Base-by-base conservation (phyloP, 2,888 invertebrate species). In the Agrochola litura region DNA sequence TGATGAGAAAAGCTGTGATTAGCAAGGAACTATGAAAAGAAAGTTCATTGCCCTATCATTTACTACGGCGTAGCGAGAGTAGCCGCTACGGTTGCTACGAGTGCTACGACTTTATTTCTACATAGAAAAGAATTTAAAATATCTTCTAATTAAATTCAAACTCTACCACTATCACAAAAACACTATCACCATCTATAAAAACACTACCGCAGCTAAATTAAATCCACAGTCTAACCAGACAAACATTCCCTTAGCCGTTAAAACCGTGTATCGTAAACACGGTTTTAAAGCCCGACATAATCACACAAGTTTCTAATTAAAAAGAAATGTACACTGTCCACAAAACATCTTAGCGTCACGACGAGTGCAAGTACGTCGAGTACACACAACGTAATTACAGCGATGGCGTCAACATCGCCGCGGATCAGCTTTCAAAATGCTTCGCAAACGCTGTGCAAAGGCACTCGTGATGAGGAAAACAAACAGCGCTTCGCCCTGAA, bases 401-500 rank as follows among this genome's bases (percentile, higher is more conserved):
- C 86, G 79, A 87, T 89, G 83, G 83, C 81, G 81, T 81, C 87
- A 88, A 89, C 89, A 91, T 85, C 84, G 79, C 86, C 85, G 80
- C 84, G 87, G 90, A 92, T 92, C 92, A 92, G 90, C 90, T 92
- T 91, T 90, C 91, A 86, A 88, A 91, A 93, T 88, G 90, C 90
- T 93, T 91, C 89, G 89, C 91, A 94, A 94, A 94, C 92, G 83
- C 84, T 81, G 86, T 83, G 92, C 92, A 91, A 91, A 92, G 91
- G 92, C 89, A 88, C 76, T 87, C 87, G 84, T 93, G 91, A 93
- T 92, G 92, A 94, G 93, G 90, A 92, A 92, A 91, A 92, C 93
- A 93, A 94, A 93, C 93, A 92, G 86, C 77, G 86, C 89, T 89
- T 88, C 89, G 87, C 92, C 91, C 91, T 91, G 93, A 93, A 95